A percentile compares a stretch with the other conserved stretches of the same genome.
Conservation (phyloP, 2,113 vertebrate genomes). For the Meles meles region DNA sequence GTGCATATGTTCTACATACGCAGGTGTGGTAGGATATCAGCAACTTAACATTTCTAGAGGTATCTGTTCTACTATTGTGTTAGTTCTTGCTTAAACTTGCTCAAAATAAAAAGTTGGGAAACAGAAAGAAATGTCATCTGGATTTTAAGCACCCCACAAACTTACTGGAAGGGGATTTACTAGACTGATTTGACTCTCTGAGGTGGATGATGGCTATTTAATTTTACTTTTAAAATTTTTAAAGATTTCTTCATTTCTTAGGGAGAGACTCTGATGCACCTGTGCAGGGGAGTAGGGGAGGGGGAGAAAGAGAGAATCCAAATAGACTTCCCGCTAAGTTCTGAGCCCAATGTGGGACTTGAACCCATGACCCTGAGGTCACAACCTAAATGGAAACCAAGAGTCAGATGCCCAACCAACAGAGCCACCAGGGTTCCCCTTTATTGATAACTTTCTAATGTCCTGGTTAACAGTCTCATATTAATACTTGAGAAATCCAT, state of each 20-base stretch:
- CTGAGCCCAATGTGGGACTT: not conserved
- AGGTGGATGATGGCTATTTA: not conserved
- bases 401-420: not conserved
- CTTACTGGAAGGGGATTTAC: not conserved
- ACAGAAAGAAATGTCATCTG: not conserved
- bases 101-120: not conserved
- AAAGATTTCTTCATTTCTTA: too few species aligned
- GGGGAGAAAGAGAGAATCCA: not conserved
- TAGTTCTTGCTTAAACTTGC: not conserved
- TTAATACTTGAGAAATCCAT: not conserved
- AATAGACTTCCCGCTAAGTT: not conserved
- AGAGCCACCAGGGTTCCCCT: not conserved
- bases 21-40: not conserved
- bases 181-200: not conserved
- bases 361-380: not conserved
- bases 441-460: not conserved
- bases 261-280: too few species aligned
- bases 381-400: not conserved
- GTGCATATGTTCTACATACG: not conserved
- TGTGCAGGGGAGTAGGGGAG: not conserved
- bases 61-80: not conserved
- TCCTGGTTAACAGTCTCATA: not conserved
- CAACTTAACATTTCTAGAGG: not conserved
- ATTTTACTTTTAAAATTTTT: not conserved
- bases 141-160: not conserved